Percentiles rank a stretch among this genome's conserved stretches.
Evolutionary conservation across 2,113 vertebrate genomes (phyloP).

Genomic region (Actenoides hombroni): DNA sequence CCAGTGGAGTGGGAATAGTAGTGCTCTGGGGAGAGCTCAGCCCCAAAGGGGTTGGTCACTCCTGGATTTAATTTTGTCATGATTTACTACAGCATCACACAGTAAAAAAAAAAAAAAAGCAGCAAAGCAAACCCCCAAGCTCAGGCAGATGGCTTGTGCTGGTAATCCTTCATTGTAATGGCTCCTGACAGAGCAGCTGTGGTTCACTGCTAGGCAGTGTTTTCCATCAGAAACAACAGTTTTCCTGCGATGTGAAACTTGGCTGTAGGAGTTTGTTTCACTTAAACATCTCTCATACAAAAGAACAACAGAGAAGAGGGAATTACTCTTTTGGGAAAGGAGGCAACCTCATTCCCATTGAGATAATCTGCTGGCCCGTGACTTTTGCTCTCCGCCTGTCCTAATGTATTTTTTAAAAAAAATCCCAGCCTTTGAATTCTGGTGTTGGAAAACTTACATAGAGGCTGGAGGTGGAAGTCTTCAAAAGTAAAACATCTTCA

Average conservation of each 20-base stretch:
- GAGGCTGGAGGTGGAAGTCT: background rate
- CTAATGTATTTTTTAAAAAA: background rate
- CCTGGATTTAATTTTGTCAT: background rate
- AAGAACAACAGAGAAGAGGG: background rate
- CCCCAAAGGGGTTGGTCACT: background rate
- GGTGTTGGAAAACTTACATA: background rate
- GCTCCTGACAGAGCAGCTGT: constrained; percentile 35
- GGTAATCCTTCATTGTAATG: constrained; percentile 38
- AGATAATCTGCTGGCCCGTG: accelerated
- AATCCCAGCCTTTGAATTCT: background rate
- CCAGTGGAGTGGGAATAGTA: background rate
- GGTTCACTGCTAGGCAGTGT: background rate
- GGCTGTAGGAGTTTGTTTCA: background rate
- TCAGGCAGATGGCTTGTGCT: constrained; percentile 14
- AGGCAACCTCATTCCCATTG: background rate
- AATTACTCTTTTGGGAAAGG: background rate
- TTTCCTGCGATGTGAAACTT: background rate
- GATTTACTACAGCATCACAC: background rate
- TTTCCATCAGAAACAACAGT: background rate
- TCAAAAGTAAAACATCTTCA: background rate
- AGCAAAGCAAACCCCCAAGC: background rate
- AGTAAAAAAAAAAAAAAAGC: background rate
- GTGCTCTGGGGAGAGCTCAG: background rate
- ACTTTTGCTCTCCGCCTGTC: background rate
- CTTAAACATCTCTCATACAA: background rate